phyloP scores from a whole-genome alignment of 2,113 vertebrate genomes.

The Sander lucioperca region DNA sequence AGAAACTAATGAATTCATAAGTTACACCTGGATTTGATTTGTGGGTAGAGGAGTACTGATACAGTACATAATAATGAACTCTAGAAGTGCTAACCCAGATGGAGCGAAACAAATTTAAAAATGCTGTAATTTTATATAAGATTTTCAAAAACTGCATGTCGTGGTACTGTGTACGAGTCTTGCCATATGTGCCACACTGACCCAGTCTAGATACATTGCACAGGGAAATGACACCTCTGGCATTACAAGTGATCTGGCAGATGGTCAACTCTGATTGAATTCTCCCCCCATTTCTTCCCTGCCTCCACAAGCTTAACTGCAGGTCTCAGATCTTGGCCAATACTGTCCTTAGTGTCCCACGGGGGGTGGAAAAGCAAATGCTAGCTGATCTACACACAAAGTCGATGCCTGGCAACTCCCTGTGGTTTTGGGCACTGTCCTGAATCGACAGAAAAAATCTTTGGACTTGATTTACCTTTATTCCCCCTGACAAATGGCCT shows the following conservation, averaged over 20 bases:
- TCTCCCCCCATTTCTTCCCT: constrained; percentile 39
- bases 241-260: constrained; percentile 67
- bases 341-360: constrained; percentile 53
- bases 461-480: constrained; percentile 46
- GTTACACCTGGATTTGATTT: background rate
- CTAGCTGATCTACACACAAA: constrained; percentile 51
- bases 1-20: background rate
- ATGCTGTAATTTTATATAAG: background rate
- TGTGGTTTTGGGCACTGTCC: constrained; percentile 32
- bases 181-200: background rate
- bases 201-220: constrained; percentile 1
- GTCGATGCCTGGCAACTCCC: constrained; percentile 43
- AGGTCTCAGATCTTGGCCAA: constrained; percentile 56
- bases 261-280: constrained; percentile 78
- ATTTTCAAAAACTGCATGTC: constrained; percentile 10
- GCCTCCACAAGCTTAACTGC: constrained; percentile 42
- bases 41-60: too few relatives aligned
- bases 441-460: constrained; percentile 58
- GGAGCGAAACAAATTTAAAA: background rate
- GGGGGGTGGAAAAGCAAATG: constrained; percentile 55
- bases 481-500: constrained; percentile 38
- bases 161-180: background rate
- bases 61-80: background rate
- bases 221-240: constrained; percentile 60
- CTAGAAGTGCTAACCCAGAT: background rate